A percentile compares a stretch with the other conserved stretches of the same genome.
Evolutionary conservation across 2,797 vertebrate species (phyloP).

Genomic region (Pseudomugil tenellus): DNA sequence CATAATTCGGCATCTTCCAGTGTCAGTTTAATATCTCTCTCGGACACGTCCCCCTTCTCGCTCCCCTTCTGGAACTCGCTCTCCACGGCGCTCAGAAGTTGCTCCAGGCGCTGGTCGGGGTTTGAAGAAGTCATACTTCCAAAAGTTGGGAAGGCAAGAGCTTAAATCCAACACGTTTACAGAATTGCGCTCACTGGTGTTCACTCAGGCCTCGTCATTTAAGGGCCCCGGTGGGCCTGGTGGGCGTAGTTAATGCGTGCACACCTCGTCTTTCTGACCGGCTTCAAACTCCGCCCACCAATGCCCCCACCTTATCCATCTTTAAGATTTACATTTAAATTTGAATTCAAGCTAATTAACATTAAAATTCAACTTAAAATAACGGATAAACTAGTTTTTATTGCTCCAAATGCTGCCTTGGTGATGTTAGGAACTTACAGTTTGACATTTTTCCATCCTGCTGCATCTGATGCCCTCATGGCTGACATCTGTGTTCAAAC

Average conservation of each 20-base stretch:
- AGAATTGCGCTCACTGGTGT: constrained; percentile 21
- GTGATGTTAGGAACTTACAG: no score
- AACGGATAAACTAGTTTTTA: no score
- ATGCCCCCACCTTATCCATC: not conserved
- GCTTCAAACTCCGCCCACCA: constrained; percentile 25
- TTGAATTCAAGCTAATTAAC: no score
- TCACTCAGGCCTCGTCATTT: constrained; percentile 66
- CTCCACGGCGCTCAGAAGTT: constrained; percentile 86
- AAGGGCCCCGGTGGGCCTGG: constrained; percentile 72
- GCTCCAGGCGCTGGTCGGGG: constrained; percentile 84
- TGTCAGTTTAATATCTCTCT: constrained; percentile 84
- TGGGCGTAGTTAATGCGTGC: constrained; percentile 64
- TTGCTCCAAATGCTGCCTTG: no score
- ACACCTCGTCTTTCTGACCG: constrained; percentile 46
- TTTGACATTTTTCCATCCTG: not conserved
- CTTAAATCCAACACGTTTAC: constrained; percentile 29
- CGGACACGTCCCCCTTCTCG: constrained; percentile 85
- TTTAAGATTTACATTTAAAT: no score
- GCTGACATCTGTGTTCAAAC: no score
- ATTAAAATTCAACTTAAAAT: no score
- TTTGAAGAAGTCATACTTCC: constrained; percentile 80
- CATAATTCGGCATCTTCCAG: constrained; percentile 85
- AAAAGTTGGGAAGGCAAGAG: not conserved
- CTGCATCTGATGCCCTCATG: not conserved
- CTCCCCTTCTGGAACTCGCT: constrained; percentile 86